These are phyloP conservation scores for Maniola jurtina DNA, from an alignment of 1,140 invertebrate genomes.

Conservation along the genomic window DNA sequence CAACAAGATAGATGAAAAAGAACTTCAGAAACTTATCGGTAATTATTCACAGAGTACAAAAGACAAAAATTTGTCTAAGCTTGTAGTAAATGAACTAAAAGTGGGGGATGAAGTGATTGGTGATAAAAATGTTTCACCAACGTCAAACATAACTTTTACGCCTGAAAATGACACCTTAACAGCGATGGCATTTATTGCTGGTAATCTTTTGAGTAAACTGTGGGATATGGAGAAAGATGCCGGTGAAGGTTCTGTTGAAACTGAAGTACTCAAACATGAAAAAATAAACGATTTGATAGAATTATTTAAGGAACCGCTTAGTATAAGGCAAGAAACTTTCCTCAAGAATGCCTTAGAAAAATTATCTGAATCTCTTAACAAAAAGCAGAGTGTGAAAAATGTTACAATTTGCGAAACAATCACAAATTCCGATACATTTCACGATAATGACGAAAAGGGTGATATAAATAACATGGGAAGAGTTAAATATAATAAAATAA, in stretches of 20 bases:
- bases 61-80: constrained; percentile 58
- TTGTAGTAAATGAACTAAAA: constrained; percentile 65
- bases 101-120: constrained; percentile 58
- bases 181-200: constrained; percentile 68
- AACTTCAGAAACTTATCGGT: constrained; percentile 43
- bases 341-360: constrained; percentile 63
- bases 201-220: constrained; percentile 64
- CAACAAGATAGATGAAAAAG: constrained; percentile 37
- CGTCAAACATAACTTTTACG: constrained; percentile 68
- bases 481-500: constrained; percentile 24
- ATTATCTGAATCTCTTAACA: constrained; percentile 50
- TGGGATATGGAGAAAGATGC: constrained; percentile 67
- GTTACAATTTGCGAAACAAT: constrained; percentile 56
- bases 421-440: constrained; percentile 26
- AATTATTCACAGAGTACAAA: constrained; percentile 54
- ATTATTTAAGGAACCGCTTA: constrained; percentile 66
- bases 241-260: constrained; percentile 46
- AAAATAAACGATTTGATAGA: constrained; percentile 65
- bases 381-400: constrained; percentile 52
- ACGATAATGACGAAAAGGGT: constrained; percentile 16
- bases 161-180: constrained; percentile 69
- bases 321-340: constrained; percentile 62
- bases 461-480: constrained; percentile 14
- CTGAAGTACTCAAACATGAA: constrained; percentile 60
- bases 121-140: constrained; percentile 45